These are phyloP conservation scores for Echinops telfairi DNA, from an alignment of 2,113 vertebrate genomes.

Conservation along the genomic window DNA sequence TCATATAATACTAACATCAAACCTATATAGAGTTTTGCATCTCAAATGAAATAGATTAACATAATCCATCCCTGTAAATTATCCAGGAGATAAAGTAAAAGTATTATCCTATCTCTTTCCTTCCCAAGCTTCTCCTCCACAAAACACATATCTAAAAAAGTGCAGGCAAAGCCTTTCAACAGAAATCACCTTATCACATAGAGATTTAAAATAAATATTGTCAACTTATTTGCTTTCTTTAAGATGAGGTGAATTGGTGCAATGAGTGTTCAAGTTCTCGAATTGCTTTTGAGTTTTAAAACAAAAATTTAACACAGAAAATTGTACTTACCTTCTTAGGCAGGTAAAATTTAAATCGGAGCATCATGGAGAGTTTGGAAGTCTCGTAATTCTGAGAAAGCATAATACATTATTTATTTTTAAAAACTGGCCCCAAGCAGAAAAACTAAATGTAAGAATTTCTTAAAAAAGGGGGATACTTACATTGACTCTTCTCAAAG, in stretches of 20 bases:
- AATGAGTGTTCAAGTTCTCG: background rate
- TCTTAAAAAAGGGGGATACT: constrained; percentile 71
- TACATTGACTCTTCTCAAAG: constrained; percentile 74
- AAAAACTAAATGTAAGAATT: background rate
- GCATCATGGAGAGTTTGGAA: constrained; percentile 47
- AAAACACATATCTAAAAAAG: constrained; percentile 29
- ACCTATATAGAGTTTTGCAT: constrained; percentile 20
- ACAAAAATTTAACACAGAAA: constrained; percentile 46
- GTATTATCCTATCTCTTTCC: constrained; percentile 13
- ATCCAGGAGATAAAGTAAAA: constrained; percentile 35
- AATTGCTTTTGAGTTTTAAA: constrained; percentile 38
- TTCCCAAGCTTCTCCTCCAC: background rate
- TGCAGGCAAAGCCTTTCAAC: constrained; percentile 46
- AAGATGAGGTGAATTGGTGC: background rate
- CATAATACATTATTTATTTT: constrained; percentile 48
- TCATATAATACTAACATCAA: constrained; percentile 22
- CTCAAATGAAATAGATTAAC: constrained; percentile 39
- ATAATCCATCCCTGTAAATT: constrained; percentile 40
- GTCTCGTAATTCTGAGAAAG: constrained; percentile 70
- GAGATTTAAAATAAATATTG: background rate
- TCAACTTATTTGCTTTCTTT: constrained; percentile 53
- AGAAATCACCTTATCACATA: constrained; percentile 29
- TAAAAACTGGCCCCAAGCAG: constrained; percentile 29
- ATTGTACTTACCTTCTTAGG: constrained; percentile 76
- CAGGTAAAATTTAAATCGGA: constrained; percentile 59